Evolutionary conservation across 2,888 invertebrate genomes (phyloP), one percentile per base, ranked within the genome.

Genomic region (Pseudococcus longispinus): DNA sequence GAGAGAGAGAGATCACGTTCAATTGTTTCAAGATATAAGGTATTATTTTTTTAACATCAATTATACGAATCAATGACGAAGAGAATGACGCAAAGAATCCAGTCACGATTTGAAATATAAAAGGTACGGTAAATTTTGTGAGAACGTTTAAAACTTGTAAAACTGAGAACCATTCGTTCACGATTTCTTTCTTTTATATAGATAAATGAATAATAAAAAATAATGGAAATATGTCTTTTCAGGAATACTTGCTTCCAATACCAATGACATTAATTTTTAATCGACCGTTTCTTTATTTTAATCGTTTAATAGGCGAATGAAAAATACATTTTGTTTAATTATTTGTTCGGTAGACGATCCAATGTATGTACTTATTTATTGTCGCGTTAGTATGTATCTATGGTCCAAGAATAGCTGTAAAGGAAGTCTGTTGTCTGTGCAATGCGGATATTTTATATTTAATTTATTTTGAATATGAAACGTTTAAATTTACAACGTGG

Each of bases 61-160:
- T 80, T 80, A 80, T 15, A 80, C 77, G 77, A 80, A 80, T 80
- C 77, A 80, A 80, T 80, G 77, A 42, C 77, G 77, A 42, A 20
- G 77, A 42, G 37, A 80, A 80, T 80, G 77, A 80, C 32, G 77
- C 77, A 42, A 80, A 80, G 77, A 80, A 80, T 80, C 77, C 20
- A 80, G 77, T 80, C 77, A 80, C 77, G 77, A 80, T 80, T 80
- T 80, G 42, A 32, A 80, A 13, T 42, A 80, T 18, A 18, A 3
- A 60, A 60, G 23, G 23, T 9, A 60, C 60, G 13, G 32, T 74
- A 32, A 80, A 80, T 80, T 80, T 80, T 80, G 42, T 80, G 74
- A 74, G 74, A 80, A 80, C 77, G 8, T 65, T 65, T 65, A 70
- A 15, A 29, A 5, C 70, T 29, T 26, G 26, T 26, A 65, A 26